Evolutionary conservation across 2,797 vertebrate species (phyloP).

Genomic region (Bradypodion pumilum): DNA sequence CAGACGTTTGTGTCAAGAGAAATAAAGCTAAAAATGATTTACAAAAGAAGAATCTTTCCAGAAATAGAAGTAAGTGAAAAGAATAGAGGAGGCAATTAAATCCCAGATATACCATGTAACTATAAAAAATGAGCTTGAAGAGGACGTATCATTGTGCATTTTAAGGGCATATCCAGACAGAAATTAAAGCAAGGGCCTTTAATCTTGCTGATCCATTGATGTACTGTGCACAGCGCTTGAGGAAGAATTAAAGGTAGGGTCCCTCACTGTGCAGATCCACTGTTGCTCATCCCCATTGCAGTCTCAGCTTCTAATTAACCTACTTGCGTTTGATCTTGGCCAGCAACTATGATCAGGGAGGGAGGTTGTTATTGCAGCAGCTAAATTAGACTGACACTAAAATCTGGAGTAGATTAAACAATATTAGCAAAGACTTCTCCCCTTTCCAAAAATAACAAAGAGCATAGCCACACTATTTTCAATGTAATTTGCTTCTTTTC

Average conservation of each 20-base stretch:
- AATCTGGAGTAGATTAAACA: background rate
- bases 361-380: background rate
- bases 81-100: background rate
- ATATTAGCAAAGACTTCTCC: background rate
- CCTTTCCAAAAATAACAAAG: background rate
- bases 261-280: background rate
- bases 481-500: background rate
- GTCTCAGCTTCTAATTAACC: background rate
- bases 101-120: no score
- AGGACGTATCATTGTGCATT: background rate
- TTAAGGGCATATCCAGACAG: background rate
- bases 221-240: background rate
- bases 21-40: background rate
- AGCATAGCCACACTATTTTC: background rate
- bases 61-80: slow-evolving; percentile 7
- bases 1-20: background rate
- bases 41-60: background rate
- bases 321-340: background rate
- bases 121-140: fast-evolving
- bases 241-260: background rate
- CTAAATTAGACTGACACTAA: background rate
- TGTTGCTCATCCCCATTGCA: background rate
- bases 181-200: background rate
- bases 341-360: background rate
- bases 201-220: background rate